phyloP scores from a whole-genome alignment of 2,888 invertebrate genomes.

The Parnassius apollo region DNA sequence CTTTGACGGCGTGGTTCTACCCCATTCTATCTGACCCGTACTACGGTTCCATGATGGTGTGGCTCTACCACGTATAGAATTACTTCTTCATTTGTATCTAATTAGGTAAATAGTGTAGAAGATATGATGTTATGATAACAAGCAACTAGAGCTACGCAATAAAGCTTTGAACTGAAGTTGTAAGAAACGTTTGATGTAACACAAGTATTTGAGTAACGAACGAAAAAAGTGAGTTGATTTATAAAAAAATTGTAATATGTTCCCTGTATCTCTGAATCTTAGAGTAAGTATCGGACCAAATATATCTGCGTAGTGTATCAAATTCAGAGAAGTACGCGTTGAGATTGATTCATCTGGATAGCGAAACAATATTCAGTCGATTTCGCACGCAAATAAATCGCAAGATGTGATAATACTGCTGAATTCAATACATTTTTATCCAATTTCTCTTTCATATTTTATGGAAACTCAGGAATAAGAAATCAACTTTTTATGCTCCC shows the following conservation, averaged over 20 bases:
- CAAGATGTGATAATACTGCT: conserved; percentile 15
- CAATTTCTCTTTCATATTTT: conserved; percentile 12
- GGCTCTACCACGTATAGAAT: too few relatives aligned
- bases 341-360: conserved; percentile 16
- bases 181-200: too few relatives aligned
- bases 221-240: conserved; percentile 1
- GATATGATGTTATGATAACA: too few relatives aligned
- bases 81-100: too few relatives aligned
- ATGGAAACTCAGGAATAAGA: conserved; percentile 7
- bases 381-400: conserved; percentile 24
- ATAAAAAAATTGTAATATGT: conserved; percentile 10
- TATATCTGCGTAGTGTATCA: conserved; percentile 5
- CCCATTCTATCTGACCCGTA: too few relatives aligned
- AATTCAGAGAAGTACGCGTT: conserved; percentile 16
- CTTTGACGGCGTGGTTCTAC: too few relatives aligned
- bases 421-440: conserved; percentile 20
- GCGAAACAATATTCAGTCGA: conserved; percentile 25
- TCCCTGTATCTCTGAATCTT: conserved; percentile 8
- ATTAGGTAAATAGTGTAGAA: too few relatives aligned
- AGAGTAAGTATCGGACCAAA: conserved; percentile 4
- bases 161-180: too few relatives aligned
- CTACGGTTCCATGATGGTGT: too few relatives aligned
- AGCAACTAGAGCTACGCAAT: too few relatives aligned
- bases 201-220: too few relatives aligned
- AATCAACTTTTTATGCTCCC: conserved; percentile 4